phyloP scores from a whole-genome alignment of 1,140 invertebrate species.

The Heliconius hermathena region DNA sequence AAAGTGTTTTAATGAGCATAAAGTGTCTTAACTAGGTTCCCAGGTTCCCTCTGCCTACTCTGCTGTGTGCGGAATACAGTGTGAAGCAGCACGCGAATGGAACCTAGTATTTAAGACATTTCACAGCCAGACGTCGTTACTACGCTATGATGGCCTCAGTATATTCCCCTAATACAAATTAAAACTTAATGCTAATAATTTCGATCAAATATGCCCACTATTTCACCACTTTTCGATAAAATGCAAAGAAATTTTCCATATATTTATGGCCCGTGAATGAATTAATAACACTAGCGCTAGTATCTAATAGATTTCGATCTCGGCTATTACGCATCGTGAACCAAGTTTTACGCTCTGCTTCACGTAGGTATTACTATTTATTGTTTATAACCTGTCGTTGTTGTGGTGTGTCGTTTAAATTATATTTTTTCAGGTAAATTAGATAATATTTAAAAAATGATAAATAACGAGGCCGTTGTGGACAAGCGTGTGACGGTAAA shows the following conservation, averaged over 20 bases:
- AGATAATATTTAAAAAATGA: too few species aligned
- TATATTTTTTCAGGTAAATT: neutral
- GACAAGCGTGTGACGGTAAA: too few species aligned
- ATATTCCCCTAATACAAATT: too few species aligned
- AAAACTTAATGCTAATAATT: neutral
- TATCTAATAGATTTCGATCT: neutral
- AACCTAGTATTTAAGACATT: too few species aligned
- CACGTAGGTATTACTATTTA: neutral
- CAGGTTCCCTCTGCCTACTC: too few species aligned
- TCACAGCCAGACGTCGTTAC: too few species aligned
- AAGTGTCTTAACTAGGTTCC: too few species aligned
- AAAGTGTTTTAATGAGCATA: too few species aligned
- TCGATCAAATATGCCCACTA: neutral
- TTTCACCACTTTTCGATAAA: neutral
- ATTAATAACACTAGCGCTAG: neutral
- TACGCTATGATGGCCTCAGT: too few species aligned
- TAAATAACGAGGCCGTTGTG: too few species aligned
- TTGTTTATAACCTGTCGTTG: neutral
- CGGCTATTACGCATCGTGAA: neutral
- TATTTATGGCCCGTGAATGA: neutral
- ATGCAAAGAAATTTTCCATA: neutral
- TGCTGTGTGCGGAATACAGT: too few species aligned
- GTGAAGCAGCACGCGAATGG: too few species aligned
- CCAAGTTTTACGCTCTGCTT: neutral
- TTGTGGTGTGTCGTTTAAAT: neutral